A percentile compares a stretch with the other conserved stretches of the same genome.
These are phyloP conservation scores for Exaiptasia diaphana DNA, from an alignment of 64 coral and sea anemone genomes.

Conservation along the genomic window DNA sequence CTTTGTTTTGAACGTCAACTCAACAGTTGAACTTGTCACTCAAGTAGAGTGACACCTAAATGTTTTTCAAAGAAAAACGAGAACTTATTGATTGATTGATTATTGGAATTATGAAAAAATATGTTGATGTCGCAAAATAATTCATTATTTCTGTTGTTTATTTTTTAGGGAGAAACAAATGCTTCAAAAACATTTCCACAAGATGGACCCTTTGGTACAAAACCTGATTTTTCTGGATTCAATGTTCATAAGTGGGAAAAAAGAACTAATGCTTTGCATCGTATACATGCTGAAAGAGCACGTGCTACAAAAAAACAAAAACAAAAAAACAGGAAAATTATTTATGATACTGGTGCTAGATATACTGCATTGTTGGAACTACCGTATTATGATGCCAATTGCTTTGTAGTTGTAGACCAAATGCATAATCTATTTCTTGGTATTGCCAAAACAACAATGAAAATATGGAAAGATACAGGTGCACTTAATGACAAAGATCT, in stretches of 20 bases:
- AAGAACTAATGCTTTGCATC: not conserved
- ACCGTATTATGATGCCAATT: constrained; percentile 38
- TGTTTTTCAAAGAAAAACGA: not conserved
- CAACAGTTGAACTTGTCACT: not conserved
- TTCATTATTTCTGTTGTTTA: not conserved
- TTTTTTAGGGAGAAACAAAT: not conserved
- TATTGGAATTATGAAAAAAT: not conserved
- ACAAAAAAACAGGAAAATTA: not conserved
- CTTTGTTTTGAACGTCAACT: not conserved
- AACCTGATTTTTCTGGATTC: constrained; percentile 30
- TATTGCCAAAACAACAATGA: constrained; percentile 15
- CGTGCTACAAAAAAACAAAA: not conserved
- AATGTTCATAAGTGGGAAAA: not conserved
- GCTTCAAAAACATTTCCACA: constrained; percentile 3
- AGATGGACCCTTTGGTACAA: not conserved
- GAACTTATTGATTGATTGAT: not conserved
- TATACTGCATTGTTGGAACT: constrained; percentile 20
- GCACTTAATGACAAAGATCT: constrained; percentile 3
- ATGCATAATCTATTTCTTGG: constrained; percentile 51
- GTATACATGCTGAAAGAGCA: not conserved
- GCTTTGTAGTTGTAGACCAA: constrained; percentile 19
- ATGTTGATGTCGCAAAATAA: not conserved
- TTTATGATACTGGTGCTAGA: constrained; percentile 1
- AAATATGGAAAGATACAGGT: constrained; percentile 21
- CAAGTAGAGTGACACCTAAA: not conserved